Conservation (phyloP, 2,797 vertebrate species). For the Alfaro cultratus region DNA sequence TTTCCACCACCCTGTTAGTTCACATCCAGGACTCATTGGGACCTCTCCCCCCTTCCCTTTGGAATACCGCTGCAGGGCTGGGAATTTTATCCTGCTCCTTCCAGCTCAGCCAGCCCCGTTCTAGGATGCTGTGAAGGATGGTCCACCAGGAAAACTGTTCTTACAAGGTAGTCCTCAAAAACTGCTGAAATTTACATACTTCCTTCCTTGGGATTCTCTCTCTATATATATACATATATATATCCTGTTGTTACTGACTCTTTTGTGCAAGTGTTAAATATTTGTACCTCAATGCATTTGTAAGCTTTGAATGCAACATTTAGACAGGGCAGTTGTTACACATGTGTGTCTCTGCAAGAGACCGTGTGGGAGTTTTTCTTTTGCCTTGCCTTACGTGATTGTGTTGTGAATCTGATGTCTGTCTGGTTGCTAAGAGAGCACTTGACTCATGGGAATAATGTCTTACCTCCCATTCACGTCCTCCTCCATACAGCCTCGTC, state of each 20-base stretch:
- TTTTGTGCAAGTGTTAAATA: constrained; percentile 3
- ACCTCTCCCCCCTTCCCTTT: constrained; percentile 37
- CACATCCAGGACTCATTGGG: constrained; percentile 78
- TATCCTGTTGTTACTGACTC: neutral
- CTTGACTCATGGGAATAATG: constrained; percentile 72
- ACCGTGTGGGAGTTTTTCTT: constrained; percentile 31
- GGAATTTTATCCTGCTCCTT: constrained; percentile 64
- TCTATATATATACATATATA: too few species aligned
- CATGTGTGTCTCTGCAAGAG: constrained; percentile 23
- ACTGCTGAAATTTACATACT: neutral
- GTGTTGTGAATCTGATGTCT: constrained; percentile 61
- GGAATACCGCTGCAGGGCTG: constrained; percentile 75
- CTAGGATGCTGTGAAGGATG: constrained; percentile 95
- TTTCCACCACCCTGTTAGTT: constrained; percentile 27
- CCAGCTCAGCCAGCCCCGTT: constrained; percentile 57
- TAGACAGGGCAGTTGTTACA: constrained; percentile 26
- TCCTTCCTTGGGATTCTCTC: constrained; percentile 3
- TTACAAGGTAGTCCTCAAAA: constrained; percentile 86
- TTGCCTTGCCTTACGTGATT: constrained; percentile 43
- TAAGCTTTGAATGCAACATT: constrained; percentile 7
- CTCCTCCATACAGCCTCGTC: constrained; percentile 45
- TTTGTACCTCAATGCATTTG: neutral
- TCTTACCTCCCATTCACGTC: constrained; percentile 49
- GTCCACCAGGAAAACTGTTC: constrained; percentile 96
- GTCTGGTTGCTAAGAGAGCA: constrained; percentile 71